These are phyloP conservation scores for Cephus runcator DNA, from an alignment of 2,888 invertebrate genomes.

Conservation along the genomic window DNA sequence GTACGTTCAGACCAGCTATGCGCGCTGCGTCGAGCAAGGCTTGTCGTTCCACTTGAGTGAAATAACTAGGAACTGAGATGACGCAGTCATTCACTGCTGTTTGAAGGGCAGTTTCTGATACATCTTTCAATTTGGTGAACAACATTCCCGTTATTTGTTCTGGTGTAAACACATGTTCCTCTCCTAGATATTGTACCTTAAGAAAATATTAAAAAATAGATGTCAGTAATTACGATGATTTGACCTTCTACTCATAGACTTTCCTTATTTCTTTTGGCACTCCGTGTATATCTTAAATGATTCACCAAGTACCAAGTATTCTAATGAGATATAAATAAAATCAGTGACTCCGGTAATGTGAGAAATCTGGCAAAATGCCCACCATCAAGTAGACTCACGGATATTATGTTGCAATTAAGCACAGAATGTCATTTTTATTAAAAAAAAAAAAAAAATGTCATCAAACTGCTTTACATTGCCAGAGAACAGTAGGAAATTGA, in stretches of 20 bases:
- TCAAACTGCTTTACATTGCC: neutral
- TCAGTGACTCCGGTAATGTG: conserved; percentile 24
- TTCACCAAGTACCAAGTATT: conserved; percentile 25
- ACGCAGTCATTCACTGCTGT: conserved; percentile 95
- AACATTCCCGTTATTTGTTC: conserved; percentile 98
- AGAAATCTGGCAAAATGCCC: conserved; percentile 38
- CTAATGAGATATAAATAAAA: conserved; percentile 46
- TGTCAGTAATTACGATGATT: neutral
- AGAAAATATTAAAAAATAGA: conserved; percentile 27
- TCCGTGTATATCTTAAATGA: neutral
- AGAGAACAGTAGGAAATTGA: neutral
- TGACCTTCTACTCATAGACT: neutral
- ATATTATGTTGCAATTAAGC: neutral
- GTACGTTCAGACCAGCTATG: conserved; percentile 92
- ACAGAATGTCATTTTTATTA: neutral
- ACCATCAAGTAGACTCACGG: conserved; percentile 13
- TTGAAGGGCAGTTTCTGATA: conserved; percentile 85
- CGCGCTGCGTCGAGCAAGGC: conserved; percentile 91
- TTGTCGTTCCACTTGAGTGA: conserved; percentile 93
- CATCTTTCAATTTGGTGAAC: conserved; percentile 95
- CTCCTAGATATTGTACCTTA: conserved; percentile 85
- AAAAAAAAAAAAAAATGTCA: too few species aligned
- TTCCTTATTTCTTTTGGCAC: neutral
- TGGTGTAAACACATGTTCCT: conserved; percentile 86
- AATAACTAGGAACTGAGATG: conserved; percentile 93